Percentiles rank a stretch among this genome's conserved stretches.
These are phyloP conservation scores for Pogonophryne albipinna DNA, from an alignment of 2,797 vertebrate species.

Conservation along the genomic window DNA sequence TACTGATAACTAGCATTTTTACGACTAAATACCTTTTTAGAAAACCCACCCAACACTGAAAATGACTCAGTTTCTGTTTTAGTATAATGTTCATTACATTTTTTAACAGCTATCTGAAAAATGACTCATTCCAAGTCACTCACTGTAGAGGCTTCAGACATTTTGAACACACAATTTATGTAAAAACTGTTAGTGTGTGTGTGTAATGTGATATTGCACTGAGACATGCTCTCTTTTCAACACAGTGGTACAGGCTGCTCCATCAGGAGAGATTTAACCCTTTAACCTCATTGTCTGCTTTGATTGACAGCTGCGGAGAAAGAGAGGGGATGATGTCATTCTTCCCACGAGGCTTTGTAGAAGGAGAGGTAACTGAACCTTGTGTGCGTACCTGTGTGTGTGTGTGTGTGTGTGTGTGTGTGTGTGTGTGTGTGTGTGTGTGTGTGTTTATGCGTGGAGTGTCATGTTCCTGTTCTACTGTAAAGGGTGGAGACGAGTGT, in stretches of 20 bases:
- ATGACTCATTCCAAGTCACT: not conserved
- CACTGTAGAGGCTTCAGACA: not conserved
- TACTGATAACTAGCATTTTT: too few species aligned
- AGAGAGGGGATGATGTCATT: conserved; percentile 72
- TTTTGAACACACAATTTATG: not conserved
- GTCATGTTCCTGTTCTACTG: conserved; percentile 70
- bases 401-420: not conserved
- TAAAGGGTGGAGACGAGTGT: conserved; percentile 69
- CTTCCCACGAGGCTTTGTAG: conserved; percentile 68
- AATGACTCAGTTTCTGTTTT: too few species aligned
- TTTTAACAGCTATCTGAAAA: too few species aligned
- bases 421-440: too few species aligned
- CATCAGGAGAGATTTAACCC: conserved; percentile 43
- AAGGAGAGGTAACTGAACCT: conserved; percentile 58
- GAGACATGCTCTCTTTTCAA: not conserved
- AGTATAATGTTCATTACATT: too few species aligned
- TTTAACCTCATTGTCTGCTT: conserved; percentile 59
- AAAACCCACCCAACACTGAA: too few species aligned
- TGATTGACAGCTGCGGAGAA: conserved; percentile 66
- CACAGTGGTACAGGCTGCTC: conserved; percentile 1
- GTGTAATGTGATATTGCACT: conserved; percentile 35
- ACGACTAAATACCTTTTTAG: too few species aligned
- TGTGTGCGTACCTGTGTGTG: conserved; percentile 19
- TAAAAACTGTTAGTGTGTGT: not conserved
- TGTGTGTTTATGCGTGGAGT: conserved; percentile 48